Evolutionary conservation across 1,140 invertebrate species (phyloP).

Genomic region (Drosophila pseudoananassae): DNA sequence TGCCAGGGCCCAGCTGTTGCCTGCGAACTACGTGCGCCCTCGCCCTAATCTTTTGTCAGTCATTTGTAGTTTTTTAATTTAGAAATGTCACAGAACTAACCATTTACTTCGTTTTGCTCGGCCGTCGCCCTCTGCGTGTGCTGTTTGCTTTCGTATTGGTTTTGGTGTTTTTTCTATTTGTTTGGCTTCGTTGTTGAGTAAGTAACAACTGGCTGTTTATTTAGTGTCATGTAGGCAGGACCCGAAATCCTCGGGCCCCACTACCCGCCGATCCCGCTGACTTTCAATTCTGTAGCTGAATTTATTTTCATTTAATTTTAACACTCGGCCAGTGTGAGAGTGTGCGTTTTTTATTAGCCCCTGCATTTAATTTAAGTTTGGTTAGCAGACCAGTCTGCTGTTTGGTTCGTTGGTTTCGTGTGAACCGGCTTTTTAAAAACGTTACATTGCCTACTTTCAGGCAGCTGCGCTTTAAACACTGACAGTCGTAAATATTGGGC

Average conservation of each 20-base stretch:
- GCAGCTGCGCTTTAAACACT: constrained; percentile 43
- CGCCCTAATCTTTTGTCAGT: constrained; percentile 77
- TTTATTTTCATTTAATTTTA: constrained; percentile 74
- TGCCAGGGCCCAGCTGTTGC: constrained; percentile 52
- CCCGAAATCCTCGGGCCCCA: constrained; percentile 6
- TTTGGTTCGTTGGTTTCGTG: constrained; percentile 33
- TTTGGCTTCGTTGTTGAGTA: constrained; percentile 77
- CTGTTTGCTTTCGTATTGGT: constrained; percentile 68
- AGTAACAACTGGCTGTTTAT: constrained; percentile 80
- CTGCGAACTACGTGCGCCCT: constrained; percentile 56
- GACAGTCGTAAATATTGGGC: constrained; percentile 42
- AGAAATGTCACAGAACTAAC: constrained; percentile 81
- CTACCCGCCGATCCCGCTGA: background rate
- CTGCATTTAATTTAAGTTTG: constrained; percentile 66
- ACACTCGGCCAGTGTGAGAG: constrained; percentile 10
- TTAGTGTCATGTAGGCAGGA: constrained; percentile 75
- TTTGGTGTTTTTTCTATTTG: constrained; percentile 59
- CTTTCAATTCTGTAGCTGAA: constrained; percentile 17
- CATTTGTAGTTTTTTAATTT: constrained; percentile 83
- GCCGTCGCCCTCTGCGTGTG: constrained; percentile 25
- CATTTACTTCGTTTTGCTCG: constrained; percentile 62
- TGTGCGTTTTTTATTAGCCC: constrained; percentile 55
- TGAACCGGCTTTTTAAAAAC: constrained; percentile 17
- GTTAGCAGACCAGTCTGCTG: constrained; percentile 37
- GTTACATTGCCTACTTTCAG: constrained; percentile 63